Base-by-base conservation (phyloP, 2,888 invertebrate species). In the Lithophane ornitopus region DNA sequence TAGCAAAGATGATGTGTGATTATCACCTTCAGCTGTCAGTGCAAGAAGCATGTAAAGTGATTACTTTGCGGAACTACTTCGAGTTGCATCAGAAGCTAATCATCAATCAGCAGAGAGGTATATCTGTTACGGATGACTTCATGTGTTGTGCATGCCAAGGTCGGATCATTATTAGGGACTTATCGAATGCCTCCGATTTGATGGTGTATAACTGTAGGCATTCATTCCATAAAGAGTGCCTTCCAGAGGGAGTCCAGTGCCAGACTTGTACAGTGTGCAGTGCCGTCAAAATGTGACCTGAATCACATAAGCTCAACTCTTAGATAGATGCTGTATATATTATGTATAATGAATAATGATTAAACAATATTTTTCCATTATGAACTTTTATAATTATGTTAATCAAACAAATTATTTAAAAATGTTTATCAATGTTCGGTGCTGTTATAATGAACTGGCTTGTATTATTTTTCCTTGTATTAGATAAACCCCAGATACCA, bases 1-100 rank as follows among this genome's bases (percentile, higher is more conserved):
- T 99, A 16, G 98, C 99, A 2, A 99, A 99, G 96, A 99, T 99
- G 98, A 97, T 99, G 95, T 98, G 98, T 89, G 99, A 99, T 93
- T 99, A 99, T 93, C 98, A 98, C 91, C 97, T 99, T 78, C 99
- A 99, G 97, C 98, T 99, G 46, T 98, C 99, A 2, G 98, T 99
- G 39, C 98, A 99, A 93, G 98, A 99, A 93, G 98, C 98, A 0
- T 99, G 98, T 93, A 98, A 98, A 90, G 98, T 98, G 90, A 99
- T 99, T 81, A 97, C 99, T n/a, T 97, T 98, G 2, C 97, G 98
- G 4, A 99, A 99, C 95, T 99, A 99, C 93, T 99, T 98, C 89
- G 98, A 98, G 90, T 95, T 99, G 65, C 98, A 99, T 91, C 98
- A 98, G 87, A 98, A 98, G 91, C 94, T 99, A 62, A 98, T 99